Percentiles rank a stretch among this genome's conserved stretches.
These are phyloP conservation scores for Pollachius pollachius DNA, from an alignment of 2,113 vertebrate genomes.

Conservation along the genomic window DNA sequence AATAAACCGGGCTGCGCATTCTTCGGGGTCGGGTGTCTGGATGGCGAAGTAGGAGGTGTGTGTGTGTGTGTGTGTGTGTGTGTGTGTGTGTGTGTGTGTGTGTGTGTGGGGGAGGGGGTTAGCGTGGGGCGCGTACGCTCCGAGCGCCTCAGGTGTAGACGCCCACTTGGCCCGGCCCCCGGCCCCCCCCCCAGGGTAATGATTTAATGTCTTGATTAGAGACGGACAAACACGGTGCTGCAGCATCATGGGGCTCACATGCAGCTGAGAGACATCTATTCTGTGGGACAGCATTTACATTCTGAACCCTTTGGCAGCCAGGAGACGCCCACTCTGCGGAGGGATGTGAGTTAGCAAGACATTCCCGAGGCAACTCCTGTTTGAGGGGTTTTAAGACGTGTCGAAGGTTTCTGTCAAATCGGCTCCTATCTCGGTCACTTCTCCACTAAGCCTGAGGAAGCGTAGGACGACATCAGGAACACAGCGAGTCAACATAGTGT, in stretches of 20 bases:
- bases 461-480: too few species aligned
- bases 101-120: neutral
- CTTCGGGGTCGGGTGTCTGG: conserved; percentile 32
- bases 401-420: too few species aligned
- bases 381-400: too few species aligned
- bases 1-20: conserved; percentile 34
- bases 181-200: neutral
- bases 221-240: conserved; percentile 6
- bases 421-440: too few species aligned
- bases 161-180: neutral
- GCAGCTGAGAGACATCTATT: too few species aligned
- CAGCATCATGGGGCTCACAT: neutral
- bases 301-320: neutral
- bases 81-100: too few species aligned
- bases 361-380: too few species aligned
- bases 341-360: too few species aligned
- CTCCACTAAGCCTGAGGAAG: too few species aligned
- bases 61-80: too few species aligned
- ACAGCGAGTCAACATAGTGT: too few species aligned
- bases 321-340: neutral
- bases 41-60: too few species aligned
- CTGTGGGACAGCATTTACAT: neutral
- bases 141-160: conserved; percentile 39
- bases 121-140: conserved; percentile 8
- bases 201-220: conserved; percentile 25